These are phyloP conservation scores for Parazoanthus darwini DNA, from an alignment of 92 coral and sea anemone species.

Conservation along the genomic window DNA sequence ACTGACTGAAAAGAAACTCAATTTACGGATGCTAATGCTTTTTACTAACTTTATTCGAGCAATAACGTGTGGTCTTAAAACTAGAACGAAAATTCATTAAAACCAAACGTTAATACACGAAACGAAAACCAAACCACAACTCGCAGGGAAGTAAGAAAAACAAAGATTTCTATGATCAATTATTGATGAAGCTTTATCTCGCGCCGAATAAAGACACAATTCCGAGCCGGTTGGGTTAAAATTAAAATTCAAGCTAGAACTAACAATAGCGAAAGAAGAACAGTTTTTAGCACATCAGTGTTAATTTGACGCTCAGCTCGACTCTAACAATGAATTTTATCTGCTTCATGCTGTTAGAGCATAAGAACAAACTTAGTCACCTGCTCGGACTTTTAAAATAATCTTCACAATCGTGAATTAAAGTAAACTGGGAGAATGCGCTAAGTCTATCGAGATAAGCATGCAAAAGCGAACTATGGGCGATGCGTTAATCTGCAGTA, in stretches of 20 bases:
- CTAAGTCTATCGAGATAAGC: conserved; percentile 71
- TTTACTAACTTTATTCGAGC: neutral
- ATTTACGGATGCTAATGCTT: neutral
- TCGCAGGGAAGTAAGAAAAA: conserved; percentile 51
- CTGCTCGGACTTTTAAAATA: conserved; percentile 55
- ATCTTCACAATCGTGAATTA: conserved; percentile 73
- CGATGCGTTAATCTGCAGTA: conserved; percentile 77
- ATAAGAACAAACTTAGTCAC: conserved; percentile 44
- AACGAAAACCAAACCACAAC: conserved; percentile 55
- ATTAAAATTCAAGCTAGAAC: conserved; percentile 33
- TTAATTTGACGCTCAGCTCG: conserved; percentile 27
- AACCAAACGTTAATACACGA: conserved; percentile 35
- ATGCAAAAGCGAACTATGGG: conserved; percentile 57
- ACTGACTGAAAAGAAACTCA: neutral
- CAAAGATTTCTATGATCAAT: conserved; percentile 74
- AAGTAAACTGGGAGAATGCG: conserved; percentile 71
- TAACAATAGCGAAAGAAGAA: conserved; percentile 39
- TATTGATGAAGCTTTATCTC: conserved; percentile 78
- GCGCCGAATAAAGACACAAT: conserved; percentile 40
- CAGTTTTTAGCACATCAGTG: conserved; percentile 15
- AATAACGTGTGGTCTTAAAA: conserved; percentile 15
- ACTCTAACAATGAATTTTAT: conserved; percentile 49
- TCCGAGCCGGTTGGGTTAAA: conserved; percentile 51
- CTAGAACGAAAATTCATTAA: conserved; percentile 33
- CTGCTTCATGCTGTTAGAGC: conserved; percentile 50